phyloP scores from a whole-genome alignment of 2,797 vertebrate species.

The Cynodonichthys magdalenae region DNA sequence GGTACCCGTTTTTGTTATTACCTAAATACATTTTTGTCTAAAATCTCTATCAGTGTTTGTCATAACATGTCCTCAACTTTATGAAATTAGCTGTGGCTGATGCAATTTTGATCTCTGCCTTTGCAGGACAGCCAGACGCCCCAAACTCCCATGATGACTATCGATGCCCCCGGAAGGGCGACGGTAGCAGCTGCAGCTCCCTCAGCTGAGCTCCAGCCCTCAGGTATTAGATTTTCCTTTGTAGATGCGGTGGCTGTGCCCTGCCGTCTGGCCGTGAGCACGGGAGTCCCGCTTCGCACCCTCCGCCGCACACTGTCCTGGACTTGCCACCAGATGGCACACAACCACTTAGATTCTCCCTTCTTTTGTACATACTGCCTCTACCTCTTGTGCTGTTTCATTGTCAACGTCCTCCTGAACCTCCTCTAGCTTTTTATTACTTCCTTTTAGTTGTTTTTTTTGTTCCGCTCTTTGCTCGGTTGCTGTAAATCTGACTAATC shows the following conservation, averaged over 20 bases:
- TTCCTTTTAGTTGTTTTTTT: conserved; percentile 22
- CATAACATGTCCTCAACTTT: background rate
- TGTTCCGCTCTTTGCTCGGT: conserved; percentile 33
- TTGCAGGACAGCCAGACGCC: conserved; percentile 84
- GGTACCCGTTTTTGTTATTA: conserved; percentile 77
- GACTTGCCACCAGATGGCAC: conserved; percentile 89
- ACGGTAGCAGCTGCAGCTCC: conserved; percentile 56
- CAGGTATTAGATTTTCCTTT: conserved; percentile 94
- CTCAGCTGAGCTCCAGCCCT: conserved; percentile 84
- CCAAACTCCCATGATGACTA: conserved; percentile 71
- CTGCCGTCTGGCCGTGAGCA: conserved; percentile 75
- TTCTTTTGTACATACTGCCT: conserved; percentile 88
- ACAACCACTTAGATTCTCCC: conserved; percentile 90
- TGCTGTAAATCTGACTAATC: conserved; percentile 51
- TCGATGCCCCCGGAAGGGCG: conserved; percentile 81
- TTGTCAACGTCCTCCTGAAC: conserved; percentile 80
- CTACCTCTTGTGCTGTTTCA: conserved; percentile 83
- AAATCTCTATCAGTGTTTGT: too few relatives aligned
- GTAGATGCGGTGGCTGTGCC: conserved; percentile 78
- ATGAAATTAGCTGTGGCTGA: background rate
- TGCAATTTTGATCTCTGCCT: background rate
- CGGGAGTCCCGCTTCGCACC: conserved; percentile 81
- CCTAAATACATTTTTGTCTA: background rate
- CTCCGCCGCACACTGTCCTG: conserved; percentile 85
- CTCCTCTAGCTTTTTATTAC: conserved; percentile 77